Conservation (phyloP, 2,888 invertebrate genomes). For the Orchesellides sinensis region DNA sequence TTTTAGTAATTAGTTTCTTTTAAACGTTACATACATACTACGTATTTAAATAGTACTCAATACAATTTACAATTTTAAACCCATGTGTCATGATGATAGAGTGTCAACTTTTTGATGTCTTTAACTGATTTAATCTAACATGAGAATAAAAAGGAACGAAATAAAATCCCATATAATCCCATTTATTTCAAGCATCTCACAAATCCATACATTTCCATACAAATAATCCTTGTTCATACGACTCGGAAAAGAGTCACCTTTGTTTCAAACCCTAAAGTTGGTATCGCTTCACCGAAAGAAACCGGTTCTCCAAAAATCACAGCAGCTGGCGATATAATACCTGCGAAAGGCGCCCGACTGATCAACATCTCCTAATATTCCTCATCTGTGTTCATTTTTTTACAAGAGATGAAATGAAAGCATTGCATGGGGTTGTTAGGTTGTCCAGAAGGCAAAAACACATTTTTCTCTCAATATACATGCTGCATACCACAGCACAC, state of each 20-base stretch:
- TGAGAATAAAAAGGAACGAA: not conserved
- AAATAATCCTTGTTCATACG: not conserved
- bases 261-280: not conserved
- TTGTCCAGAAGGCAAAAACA: not conserved
- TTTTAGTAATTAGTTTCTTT: too few relatives aligned
- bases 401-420: not conserved
- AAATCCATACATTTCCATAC: not conserved
- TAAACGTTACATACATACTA: too few relatives aligned
- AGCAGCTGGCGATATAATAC: conserved; percentile 18
- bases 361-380: not conserved
- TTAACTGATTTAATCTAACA: too few relatives aligned
- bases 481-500: not conserved
- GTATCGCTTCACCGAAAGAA: not conserved
- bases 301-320: conserved; percentile 10
- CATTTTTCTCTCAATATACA: not conserved
- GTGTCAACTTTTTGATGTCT: too few relatives aligned
- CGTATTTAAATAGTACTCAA: too few relatives aligned
- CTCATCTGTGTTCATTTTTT: not conserved
- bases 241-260: not conserved
- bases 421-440: not conserved
- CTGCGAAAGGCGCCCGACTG: not conserved
- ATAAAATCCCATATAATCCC: too few relatives aligned
- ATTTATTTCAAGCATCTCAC: too few relatives aligned
- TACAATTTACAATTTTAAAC: too few relatives aligned
- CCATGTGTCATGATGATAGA: too few relatives aligned